Evolutionary conservation across 2,113 vertebrate genomes (phyloP), one percentile per base, ranked within the genome.

Genomic region (Lipotes vexillifer): DNA sequence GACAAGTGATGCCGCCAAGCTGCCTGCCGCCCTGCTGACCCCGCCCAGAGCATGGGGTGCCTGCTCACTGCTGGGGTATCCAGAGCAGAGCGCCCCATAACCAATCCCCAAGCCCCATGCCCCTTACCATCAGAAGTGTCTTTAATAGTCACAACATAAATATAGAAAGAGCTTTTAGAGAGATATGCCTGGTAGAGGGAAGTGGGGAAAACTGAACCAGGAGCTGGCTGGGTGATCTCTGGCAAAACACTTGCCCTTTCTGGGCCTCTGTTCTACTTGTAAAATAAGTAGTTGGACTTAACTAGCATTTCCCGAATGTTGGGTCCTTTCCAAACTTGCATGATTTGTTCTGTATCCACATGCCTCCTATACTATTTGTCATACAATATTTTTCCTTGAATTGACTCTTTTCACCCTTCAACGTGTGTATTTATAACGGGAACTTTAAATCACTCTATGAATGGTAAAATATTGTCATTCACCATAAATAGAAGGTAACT

Each of bases 401-500:
- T 41, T 41, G 44, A 89, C 36, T 96, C 31, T 44, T 85, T 83
- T 18, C 9, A 23, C 11, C 31, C 25, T 36, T 71, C 90, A 90
- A 80, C 69, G 11, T 27, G 27, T 75, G 8, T 41, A 61, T 94
- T 89, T 77, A 65, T n/a, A 95, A 88, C 63, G 13, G 38, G 23
- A n/a, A 71, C 20, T 93, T 83, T 88, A 93, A 85, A 75, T 75
- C 88, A 88, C 33, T 31, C 4, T 36, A 44, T 84, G 85, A 87
- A 77, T 83, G 74, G 38, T 68, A 84, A 96, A 94, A 82, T 78
- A 97, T 71, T 71, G 83, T 74, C 68, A 38, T 74, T 96, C 18
- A 41, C 90, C 57, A 9, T 75, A 92, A 90, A 61, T 49, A 92
- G 66, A 88, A 91, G 61, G 66, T 82, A 96, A 77, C 65, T 55